Base-by-base conservation (phyloP, 2,113 vertebrate species). In the Nesoenas mayeri region DNA sequence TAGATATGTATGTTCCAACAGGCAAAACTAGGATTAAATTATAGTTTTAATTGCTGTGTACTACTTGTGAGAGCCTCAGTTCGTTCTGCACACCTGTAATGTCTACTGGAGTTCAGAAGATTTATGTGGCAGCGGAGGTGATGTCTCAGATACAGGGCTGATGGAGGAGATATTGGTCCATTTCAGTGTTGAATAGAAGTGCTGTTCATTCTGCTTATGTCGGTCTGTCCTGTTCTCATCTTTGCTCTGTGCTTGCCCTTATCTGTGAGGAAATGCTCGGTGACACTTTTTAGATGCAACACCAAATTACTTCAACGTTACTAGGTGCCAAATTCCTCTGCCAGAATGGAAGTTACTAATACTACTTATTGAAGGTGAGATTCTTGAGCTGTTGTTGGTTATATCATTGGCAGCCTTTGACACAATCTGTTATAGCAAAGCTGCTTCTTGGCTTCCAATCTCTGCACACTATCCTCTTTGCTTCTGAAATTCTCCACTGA, bases 1-100 rank as follows among this genome's bases (percentile, higher is more conserved):
- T n/a, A 10, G 5, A 19, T 11, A 8, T 2, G 2, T 8, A 0
- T 29, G 8, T 47, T 79, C 60, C 65, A 58, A 0, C 32, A 40
- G 34, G 21, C 40, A 50, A n/a, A 61, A 70, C 20, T 18, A 13
- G 32, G 14, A 10, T 0, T 29, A 21, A 38, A 7, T 47, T 48
- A 18, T 64, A 31, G 13, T 26, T 64, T 77, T 79, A 75, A 72
- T 73, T 47, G 11, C 31, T 70, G 31, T 4, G 10, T 7, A 0
- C 24, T 22, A 0, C 65, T 40, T 7, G 3, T 4, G 70, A 47
- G 53, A 54, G 36, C 57, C 56, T 8, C 2, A 25, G 28, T 21
- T 89, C 21, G 21, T 32, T 77, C 54, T 62, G 26, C 25, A 3
- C 18, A 19, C 25, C 48, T 58, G 28, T 8, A 4, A 4, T 16